Conservation (phyloP, 2,113 vertebrate species). For the Balaeniceps rex region DNA sequence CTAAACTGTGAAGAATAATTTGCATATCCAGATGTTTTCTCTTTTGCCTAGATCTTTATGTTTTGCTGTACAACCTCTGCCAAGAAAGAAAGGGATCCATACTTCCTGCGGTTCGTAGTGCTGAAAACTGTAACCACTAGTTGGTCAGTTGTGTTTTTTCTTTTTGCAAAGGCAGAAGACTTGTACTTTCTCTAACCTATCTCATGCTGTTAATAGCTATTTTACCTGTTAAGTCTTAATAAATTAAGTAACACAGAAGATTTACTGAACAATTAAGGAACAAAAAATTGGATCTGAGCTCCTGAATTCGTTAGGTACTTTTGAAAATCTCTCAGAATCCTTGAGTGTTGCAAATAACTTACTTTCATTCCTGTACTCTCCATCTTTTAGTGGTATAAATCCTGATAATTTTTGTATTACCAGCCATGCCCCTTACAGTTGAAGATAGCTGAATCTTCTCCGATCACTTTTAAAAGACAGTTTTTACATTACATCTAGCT, state of each 20-base stretch:
- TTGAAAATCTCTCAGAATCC: not conserved
- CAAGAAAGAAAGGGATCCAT: conserved; percentile 10
- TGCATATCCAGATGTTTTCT: conserved; percentile 16
- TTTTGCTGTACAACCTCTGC: not conserved
- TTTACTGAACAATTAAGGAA: not conserved
- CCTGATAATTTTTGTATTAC: not conserved
- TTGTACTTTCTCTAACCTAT: not conserved
- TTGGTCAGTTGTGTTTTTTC: not conserved
- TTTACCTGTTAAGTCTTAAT: not conserved
- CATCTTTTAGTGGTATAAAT: not conserved
- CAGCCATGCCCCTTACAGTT: not conserved
- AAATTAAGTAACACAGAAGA: not conserved
- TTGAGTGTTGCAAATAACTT: not conserved
- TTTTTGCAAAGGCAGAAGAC: not conserved
- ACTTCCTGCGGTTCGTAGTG: not conserved
- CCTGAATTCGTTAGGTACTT: not conserved
- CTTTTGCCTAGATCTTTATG: conserved; percentile 14
- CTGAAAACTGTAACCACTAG: conserved; percentile 28
- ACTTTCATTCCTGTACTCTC: not conserved
- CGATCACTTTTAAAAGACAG: not conserved
- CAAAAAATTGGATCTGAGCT: not conserved
- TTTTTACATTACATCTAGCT: not conserved
- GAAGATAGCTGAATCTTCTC: not conserved
- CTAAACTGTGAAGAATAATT: conserved; percentile 37
- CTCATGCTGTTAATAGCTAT: not conserved